Evolutionary conservation across 2,797 vertebrate genomes (phyloP).

Genomic region (Myotis myotis): DNA sequence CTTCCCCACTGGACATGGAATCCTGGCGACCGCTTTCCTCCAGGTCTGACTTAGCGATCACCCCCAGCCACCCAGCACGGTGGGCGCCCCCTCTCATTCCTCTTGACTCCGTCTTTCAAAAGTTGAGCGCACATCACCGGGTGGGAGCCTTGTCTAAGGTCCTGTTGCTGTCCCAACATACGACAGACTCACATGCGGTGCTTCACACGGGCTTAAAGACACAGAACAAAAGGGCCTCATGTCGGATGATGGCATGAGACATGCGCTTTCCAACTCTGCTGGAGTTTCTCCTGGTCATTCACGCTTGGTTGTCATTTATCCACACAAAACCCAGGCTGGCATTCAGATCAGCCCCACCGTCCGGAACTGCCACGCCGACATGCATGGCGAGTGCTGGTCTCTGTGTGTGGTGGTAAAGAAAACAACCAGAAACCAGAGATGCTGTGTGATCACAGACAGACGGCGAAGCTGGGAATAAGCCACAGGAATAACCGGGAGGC

Average conservation of each 20-base stretch:
- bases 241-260: not conserved
- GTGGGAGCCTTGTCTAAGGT: too few relatives aligned
- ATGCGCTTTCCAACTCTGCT: not conserved
- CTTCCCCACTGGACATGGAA: not conserved
- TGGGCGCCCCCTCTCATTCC: accelerated
- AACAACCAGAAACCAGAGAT: conserved; percentile 8
- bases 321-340: not conserved
- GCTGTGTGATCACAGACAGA: not conserved
- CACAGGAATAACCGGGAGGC: not conserved
- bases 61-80: accelerated
- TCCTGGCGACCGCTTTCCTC: not conserved
- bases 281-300: not conserved
- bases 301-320: not conserved
- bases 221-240: not conserved
- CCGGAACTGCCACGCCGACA: not conserved
- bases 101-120: not conserved
- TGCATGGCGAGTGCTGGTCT: not conserved
- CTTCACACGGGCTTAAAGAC: not conserved
- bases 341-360: not conserved
- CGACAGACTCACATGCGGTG: accelerated
- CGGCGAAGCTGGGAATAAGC: not conserved
- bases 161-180: not conserved
- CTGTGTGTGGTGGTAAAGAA: not conserved
- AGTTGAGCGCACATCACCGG: not conserved
- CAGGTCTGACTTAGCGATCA: not conserved